phyloP scores from a whole-genome alignment of 2,888 invertebrate species.

The Adineta ricciae region DNA sequence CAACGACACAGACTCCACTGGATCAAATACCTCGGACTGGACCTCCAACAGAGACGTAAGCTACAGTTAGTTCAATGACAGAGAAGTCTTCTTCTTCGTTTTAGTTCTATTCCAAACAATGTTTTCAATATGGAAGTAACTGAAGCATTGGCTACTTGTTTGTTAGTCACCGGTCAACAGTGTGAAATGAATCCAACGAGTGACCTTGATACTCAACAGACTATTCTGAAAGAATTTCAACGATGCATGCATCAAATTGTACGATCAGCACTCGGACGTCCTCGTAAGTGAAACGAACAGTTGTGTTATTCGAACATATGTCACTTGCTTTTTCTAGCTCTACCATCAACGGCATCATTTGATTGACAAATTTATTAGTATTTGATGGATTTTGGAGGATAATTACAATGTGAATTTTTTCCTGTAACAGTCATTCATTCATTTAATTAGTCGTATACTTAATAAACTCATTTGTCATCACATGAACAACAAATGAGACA shows the following conservation, averaged over 20 bases:
- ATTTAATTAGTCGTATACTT: too few relatives aligned
- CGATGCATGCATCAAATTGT: background rate
- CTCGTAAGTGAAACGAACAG: background rate
- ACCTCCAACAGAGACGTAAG: slow-evolving; percentile 11
- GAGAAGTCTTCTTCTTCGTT: too few relatives aligned
- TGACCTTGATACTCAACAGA: background rate
- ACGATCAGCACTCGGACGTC: slow-evolving; percentile 5
- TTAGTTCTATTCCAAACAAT: slow-evolving; percentile 1
- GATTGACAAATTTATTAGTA: too few relatives aligned
- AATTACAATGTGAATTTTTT: too few relatives aligned
- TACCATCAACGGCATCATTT: background rate
- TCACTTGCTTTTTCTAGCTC: too few relatives aligned
- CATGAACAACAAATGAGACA: too few relatives aligned
- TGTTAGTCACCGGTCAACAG: background rate
- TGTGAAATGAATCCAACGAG: slow-evolving; percentile 7
- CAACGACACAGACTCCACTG: background rate
- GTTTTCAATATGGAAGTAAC: slow-evolving; percentile 12
- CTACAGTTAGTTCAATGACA: too few relatives aligned
- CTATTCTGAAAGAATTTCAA: slow-evolving; percentile 11
- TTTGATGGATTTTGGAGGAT: too few relatives aligned
- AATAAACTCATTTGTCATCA: too few relatives aligned
- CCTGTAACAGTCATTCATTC: too few relatives aligned
- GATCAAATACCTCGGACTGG: slow-evolving; percentile 17
- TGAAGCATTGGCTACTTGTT: slow-evolving; percentile 9
- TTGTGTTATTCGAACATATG: too few relatives aligned